Evolutionary conservation across 2,797 vertebrate genomes (phyloP).

Genomic region (Tympanoctomys barrerae): DNA sequence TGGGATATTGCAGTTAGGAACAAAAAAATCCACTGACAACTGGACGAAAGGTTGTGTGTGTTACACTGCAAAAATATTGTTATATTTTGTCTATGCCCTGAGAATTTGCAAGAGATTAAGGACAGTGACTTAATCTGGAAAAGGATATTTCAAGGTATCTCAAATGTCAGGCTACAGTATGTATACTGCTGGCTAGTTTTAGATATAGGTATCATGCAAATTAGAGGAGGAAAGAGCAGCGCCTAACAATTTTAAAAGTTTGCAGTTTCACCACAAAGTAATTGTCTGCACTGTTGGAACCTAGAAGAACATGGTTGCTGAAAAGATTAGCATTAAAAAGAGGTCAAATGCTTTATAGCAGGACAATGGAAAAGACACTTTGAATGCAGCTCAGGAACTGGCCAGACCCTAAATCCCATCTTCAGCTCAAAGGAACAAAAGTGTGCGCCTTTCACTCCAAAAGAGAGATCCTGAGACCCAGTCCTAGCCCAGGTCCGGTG

Average conservation of each 20-base stretch:
- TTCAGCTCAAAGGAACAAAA: not conserved
- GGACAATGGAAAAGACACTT: not conserved
- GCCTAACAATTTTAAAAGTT: not conserved
- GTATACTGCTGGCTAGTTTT: not conserved
- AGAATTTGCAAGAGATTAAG: not conserved
- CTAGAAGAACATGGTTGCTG: not conserved
- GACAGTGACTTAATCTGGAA: not conserved
- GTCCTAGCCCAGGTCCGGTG: too few relatives aligned
- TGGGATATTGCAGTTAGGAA: not conserved
- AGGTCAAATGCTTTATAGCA: not conserved
- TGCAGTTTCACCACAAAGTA: not conserved
- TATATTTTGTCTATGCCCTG: not conserved
- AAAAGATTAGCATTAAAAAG: not conserved
- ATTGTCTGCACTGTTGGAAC: not conserved
- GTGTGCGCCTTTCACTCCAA: not conserved
- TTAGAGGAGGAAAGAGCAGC: too few relatives aligned
- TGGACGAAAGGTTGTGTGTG: not conserved
- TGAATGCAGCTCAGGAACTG: not conserved
- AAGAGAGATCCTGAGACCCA: not conserved
- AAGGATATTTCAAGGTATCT: not conserved
- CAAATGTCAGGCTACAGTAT: not conserved
- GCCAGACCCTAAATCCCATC: not conserved
- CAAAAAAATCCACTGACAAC: not conserved
- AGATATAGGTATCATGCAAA: not conserved
- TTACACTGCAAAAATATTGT: not conserved